Evolutionary conservation across 1,140 invertebrate species (phyloP), one percentile per base, ranked within the genome.

Genomic region (Rhyzopertha dominica): DNA sequence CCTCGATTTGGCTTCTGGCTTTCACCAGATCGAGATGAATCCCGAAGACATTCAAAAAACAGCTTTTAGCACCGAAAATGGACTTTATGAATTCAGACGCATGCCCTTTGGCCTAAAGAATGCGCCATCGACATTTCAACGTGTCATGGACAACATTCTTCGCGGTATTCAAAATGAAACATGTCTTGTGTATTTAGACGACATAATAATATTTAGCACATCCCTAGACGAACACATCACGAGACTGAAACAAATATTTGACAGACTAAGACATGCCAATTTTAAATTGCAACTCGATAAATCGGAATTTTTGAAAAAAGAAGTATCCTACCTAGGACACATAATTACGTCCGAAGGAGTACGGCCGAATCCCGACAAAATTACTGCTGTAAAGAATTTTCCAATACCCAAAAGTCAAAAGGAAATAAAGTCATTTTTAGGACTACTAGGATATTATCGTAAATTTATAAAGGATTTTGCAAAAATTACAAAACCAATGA

Each of bases 1-100:
- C 0, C 43, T 73, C 2, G 70, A 74, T 57, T 32, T 71, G 2
- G 48, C 47, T 0, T 60, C 51, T 13, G 72, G 71, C 1, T 74
- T 66, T 43, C 67, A 51, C 12, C 52, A 43, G 10, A 51, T 75
- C 10, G 30, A 42, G 2, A 43, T 76, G 2, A 40, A 61, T 13
- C 16, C 43, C 26, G 41, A 61, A 7, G 59, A 62, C 41, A 53
- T 17, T 10, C 25, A 52, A 0, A 74, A 73, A 49, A 71, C 70
- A 1, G 67, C 65, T 0, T 71, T 72, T 43, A 43, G 34, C 0
- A 61, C 56, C 5, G 40, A 43, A n/a, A 5, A 29, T n/a, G 56
- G 61, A 0, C 55, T 56, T 29, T 66, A 36, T 42, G 38, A 60
- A 18, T 67, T 51, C 26, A 40, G 14, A 8, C 12, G 50, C n/a